Conservation (phyloP, 2,888 invertebrate species). For the Carcina quercana region DNA sequence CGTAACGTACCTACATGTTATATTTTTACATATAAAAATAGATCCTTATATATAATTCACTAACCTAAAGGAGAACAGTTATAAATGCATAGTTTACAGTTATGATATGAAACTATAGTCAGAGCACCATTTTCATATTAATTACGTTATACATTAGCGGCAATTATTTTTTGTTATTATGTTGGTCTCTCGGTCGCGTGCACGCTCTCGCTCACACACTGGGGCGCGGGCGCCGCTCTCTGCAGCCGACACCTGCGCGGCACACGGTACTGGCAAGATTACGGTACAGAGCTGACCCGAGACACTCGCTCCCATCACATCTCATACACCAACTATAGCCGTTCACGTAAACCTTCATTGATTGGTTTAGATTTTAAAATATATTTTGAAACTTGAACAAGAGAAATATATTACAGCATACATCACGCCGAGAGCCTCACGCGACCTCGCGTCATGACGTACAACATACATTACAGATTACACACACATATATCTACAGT, state of each 20-base stretch:
- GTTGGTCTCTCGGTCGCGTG: background rate
- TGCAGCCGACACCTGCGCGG: slow-evolving; percentile 5
- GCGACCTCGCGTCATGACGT: too few species aligned
- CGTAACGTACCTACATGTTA: slow-evolving; percentile 3
- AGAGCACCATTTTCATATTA: slow-evolving; percentile 60
- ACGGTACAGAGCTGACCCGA: too few species aligned
- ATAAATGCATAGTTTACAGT: slow-evolving; percentile 61
- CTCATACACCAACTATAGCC: too few species aligned
- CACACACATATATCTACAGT: too few species aligned
- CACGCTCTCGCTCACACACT: slow-evolving; percentile 6
- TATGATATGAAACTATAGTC: slow-evolving; percentile 68
- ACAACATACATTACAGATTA: too few species aligned
- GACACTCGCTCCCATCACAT: too few species aligned
- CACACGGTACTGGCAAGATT: too few species aligned
- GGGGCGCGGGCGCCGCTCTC: slow-evolving; percentile 10
- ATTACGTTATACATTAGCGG: slow-evolving; percentile 12
- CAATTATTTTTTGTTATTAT: slow-evolving; percentile 1
- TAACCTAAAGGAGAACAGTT: slow-evolving; percentile 55
- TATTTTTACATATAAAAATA: slow-evolving; percentile 60
- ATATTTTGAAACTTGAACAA: too few species aligned
- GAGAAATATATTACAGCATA: too few species aligned
- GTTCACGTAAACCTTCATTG: too few species aligned
- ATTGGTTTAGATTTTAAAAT: too few species aligned
- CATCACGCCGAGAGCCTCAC: too few species aligned
- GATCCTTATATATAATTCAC: slow-evolving; percentile 41